Conservation (phyloP, 2,888 invertebrate species). For the Agrilus mali region DNA sequence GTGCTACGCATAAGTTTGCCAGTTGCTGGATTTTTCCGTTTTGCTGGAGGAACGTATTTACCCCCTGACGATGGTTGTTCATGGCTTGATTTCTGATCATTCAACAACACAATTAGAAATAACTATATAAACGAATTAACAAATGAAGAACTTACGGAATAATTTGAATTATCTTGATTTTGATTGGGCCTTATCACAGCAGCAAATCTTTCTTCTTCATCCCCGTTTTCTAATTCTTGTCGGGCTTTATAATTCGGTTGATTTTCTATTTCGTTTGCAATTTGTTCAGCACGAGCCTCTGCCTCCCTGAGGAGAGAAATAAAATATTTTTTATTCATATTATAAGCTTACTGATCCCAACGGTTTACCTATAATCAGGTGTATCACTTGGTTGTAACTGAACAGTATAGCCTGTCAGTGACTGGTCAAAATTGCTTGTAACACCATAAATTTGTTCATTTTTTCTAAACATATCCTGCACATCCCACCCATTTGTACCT, state of each 20-base stretch:
- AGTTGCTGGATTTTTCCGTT: slow-evolving; percentile 53
- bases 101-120: no score
- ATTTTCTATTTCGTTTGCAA: slow-evolving; percentile 88
- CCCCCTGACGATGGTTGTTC: slow-evolving; percentile 29
- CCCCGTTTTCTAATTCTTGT: slow-evolving; percentile 81
- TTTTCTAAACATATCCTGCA: slow-evolving; percentile 90
- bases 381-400: slow-evolving; percentile 76
- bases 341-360: not conserved
- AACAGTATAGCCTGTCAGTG: slow-evolving; percentile 83
- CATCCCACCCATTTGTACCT: slow-evolving; percentile 90
- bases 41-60: slow-evolving; percentile 68
- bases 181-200: slow-evolving; percentile 58
- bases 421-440: slow-evolving; percentile 83
- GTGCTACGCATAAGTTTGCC: slow-evolving; percentile 56
- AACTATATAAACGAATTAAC: not conserved
- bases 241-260: slow-evolving; percentile 71
- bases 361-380: slow-evolving; percentile 60
- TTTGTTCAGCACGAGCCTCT: slow-evolving; percentile 76
- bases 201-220: slow-evolving; percentile 79
- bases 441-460: slow-evolving; percentile 89
- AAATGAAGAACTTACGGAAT: slow-evolving; percentile 7
- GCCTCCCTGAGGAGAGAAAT: slow-evolving; percentile 39
- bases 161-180: slow-evolving; percentile 10
- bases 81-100: slow-evolving; percentile 8
- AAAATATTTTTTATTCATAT: not conserved